phyloP scores from a whole-genome alignment of 2,888 invertebrate species.

The Theodoxus fluviatilis region DNA sequence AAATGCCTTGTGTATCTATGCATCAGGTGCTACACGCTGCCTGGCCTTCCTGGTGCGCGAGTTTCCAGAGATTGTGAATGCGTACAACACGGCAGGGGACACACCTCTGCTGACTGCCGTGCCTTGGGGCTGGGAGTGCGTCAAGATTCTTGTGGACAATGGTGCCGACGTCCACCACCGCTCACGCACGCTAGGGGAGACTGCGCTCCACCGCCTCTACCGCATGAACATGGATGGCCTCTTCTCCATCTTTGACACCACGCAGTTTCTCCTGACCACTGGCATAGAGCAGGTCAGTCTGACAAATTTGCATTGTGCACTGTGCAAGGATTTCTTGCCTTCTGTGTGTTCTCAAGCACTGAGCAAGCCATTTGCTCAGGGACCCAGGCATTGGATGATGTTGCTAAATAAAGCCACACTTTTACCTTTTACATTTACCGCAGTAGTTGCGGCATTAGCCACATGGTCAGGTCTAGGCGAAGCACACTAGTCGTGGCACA shows the following conservation, averaged over 20 bases:
- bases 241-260: conserved; percentile 72
- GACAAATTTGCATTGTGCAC: too few relatives aligned
- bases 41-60: conserved; percentile 54
- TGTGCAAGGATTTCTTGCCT: too few relatives aligned
- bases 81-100: conserved; percentile 72
- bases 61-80: conserved; percentile 49
- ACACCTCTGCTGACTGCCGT: conserved; percentile 81
- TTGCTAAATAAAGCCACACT: too few relatives aligned
- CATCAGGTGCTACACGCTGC: conserved; percentile 69
- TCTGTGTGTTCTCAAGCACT: too few relatives aligned
- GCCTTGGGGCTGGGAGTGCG: conserved; percentile 76
- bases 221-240: conserved; percentile 53
- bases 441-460: too few relatives aligned
- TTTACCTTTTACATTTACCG: too few relatives aligned
- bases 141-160: conserved; percentile 68
- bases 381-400: too few relatives aligned
- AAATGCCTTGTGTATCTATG: conserved; percentile 64
- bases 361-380: too few relatives aligned
- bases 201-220: conserved; percentile 68
- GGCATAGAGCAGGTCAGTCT: conserved; percentile 75
- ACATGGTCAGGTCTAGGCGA: too few relatives aligned
- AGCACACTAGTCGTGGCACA: too few relatives aligned
- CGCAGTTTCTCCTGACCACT: conserved; percentile 75
- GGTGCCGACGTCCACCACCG: conserved; percentile 78
- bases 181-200: conserved; percentile 76